Percentiles rank a stretch among this genome's conserved stretches.
Evolutionary conservation across 2,113 vertebrate genomes (phyloP).

Genomic region (Paratilapia polleni): DNA sequence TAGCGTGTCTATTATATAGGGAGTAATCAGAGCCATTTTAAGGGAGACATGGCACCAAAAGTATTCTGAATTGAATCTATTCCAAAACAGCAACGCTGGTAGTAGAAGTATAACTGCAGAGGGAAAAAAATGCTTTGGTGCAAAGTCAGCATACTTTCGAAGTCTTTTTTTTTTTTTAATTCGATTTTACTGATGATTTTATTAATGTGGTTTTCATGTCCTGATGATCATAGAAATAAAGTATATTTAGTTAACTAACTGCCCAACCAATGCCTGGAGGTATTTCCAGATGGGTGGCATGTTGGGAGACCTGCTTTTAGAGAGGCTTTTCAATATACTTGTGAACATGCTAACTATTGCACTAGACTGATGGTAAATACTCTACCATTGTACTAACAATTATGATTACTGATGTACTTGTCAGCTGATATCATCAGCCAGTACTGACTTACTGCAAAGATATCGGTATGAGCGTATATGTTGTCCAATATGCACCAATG

Average conservation of each 20-base stretch:
- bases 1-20: background rate
- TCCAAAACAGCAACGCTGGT: background rate
- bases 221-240: background rate
- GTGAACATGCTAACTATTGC: background rate
- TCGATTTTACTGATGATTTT: rapidly evolving
- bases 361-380: background rate
- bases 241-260: background rate
- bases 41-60: background rate
- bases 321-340: rapidly evolving
- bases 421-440: background rate
- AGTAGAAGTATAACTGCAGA: no score
- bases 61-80: background rate
- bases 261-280: background rate
- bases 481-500: background rate
- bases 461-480: background rate
- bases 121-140: background rate
- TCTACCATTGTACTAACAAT: background rate
- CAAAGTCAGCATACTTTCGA: background rate
- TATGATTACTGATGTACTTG: background rate
- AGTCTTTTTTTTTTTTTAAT: background rate
- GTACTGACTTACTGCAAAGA: background rate
- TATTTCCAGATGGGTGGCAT: background rate
- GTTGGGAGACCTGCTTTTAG: background rate
- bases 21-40: background rate
- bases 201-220: background rate